phyloP scores from a whole-genome alignment of 2,888 invertebrate genomes.

The Dromius quadrimaculatus region DNA sequence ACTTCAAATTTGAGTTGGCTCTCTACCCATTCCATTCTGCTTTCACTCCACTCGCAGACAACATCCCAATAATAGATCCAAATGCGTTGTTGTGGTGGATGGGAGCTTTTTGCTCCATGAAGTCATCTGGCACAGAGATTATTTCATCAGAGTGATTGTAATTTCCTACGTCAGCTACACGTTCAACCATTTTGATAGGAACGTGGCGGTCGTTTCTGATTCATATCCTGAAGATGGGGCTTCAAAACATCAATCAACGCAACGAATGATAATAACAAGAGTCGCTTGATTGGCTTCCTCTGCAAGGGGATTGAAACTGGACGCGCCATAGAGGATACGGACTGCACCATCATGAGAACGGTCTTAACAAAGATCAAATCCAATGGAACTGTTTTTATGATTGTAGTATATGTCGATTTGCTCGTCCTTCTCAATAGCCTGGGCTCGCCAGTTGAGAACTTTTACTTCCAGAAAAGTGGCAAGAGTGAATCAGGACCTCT shows the following conservation, averaged over 20 bases:
- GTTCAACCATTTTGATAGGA: background rate
- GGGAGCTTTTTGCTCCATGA: background rate
- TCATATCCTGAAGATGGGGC: background rate
- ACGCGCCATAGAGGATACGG: background rate
- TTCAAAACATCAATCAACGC: background rate
- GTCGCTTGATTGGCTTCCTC: background rate
- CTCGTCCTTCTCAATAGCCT: background rate
- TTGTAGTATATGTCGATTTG: background rate
- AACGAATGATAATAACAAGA: background rate
- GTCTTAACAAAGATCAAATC: too few species aligned
- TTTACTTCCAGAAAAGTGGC: conserved; percentile 45
- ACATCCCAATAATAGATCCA: background rate
- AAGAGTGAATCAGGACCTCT: conserved; percentile 33
- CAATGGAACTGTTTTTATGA: too few species aligned
- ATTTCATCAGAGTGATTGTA: background rate
- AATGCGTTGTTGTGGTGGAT: background rate
- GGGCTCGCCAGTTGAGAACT: conserved; percentile 24
- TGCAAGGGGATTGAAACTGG: background rate
- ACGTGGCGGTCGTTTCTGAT: background rate
- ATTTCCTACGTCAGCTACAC: background rate
- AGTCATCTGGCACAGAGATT: background rate
- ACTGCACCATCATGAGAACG: background rate
- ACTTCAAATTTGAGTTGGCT: background rate
- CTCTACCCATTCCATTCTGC: background rate
- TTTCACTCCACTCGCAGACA: background rate